Evolutionary conservation across 2,113 vertebrate species (phyloP).

Genomic region (Peromyscus polionotus): DNA sequence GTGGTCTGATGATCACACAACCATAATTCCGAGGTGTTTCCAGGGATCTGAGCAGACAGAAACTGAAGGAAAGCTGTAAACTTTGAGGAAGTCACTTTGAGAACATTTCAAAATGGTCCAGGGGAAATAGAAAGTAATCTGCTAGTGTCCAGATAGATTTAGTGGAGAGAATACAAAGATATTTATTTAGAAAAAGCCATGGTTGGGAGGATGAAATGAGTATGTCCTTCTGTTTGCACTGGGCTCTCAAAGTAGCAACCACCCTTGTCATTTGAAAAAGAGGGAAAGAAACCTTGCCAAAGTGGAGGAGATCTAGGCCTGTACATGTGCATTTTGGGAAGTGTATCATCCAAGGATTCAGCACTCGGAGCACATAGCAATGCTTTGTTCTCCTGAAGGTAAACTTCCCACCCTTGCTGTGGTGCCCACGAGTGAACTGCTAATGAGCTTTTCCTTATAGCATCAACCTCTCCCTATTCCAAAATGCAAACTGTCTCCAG

Average conservation of each 20-base stretch:
- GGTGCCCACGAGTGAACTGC: neutral
- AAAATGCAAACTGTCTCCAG: neutral
- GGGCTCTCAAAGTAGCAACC: neutral
- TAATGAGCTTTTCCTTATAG: neutral
- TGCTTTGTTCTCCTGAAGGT: neutral
- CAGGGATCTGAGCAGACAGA: neutral
- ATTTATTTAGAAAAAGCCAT: neutral
- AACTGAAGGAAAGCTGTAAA: neutral
- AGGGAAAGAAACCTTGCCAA: neutral
- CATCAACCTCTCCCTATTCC: neutral
- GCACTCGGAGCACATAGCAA: neutral
- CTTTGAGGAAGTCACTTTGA: neutral
- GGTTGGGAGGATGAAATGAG: neutral
- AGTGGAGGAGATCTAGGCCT: too few species aligned
- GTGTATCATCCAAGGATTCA: neutral
- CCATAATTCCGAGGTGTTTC: neutral
- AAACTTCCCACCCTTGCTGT: neutral
- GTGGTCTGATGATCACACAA: neutral
- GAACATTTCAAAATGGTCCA: neutral
- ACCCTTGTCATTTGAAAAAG: neutral
- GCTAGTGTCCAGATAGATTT: neutral
- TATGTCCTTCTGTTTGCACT: rapidly evolving
- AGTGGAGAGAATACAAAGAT: neutral
- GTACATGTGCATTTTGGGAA: neutral
- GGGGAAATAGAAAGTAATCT: neutral